Percentiles rank a stretch among this genome's conserved stretches.
Evolutionary conservation across 2,797 vertebrate genomes (phyloP).

Genomic region (Acipenser ruthenus): DNA sequence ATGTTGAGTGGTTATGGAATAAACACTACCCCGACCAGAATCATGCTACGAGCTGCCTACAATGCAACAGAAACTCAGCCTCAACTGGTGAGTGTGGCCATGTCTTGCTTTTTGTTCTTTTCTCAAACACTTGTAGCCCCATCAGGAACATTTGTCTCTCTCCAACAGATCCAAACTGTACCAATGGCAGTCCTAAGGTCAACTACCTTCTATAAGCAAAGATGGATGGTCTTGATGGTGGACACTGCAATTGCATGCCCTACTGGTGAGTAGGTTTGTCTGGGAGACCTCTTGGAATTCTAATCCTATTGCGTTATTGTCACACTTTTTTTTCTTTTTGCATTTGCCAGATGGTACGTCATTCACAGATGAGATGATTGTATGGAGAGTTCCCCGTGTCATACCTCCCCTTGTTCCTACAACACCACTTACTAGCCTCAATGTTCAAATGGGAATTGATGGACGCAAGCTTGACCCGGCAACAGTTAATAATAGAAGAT

Average conservation of each 20-base stretch:
- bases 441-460: conserved; percentile 65
- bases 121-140: too few species aligned
- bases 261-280: conserved; percentile 33
- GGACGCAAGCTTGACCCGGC: conserved; percentile 48
- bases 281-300: too few species aligned
- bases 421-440: conserved; percentile 35
- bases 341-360: conserved; percentile 54
- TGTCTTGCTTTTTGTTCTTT: too few species aligned
- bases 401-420: conserved; percentile 46
- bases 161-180: conserved; percentile 54
- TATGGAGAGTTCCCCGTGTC: conserved; percentile 66
- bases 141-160: not conserved
- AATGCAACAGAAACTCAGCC: conserved; percentile 47
- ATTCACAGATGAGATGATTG: conserved; percentile 52
- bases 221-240: conserved; percentile 47
- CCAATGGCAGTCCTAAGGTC: conserved; percentile 40
- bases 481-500: conserved; percentile 56
- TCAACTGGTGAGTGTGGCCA: conserved; percentile 43
- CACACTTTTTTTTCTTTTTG: too few species aligned
- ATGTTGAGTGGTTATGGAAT: conserved; percentile 41
- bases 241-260: conserved; percentile 62
- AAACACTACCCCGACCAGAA: conserved; percentile 35
- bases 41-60: conserved; percentile 62
- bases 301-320: too few species aligned
- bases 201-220: too few species aligned